Percentiles rank a stretch among this genome's conserved stretches.
These are phyloP conservation scores for Orthonevra nobilis DNA, from an alignment of 2,888 invertebrate genomes.

Conservation along the genomic window DNA sequence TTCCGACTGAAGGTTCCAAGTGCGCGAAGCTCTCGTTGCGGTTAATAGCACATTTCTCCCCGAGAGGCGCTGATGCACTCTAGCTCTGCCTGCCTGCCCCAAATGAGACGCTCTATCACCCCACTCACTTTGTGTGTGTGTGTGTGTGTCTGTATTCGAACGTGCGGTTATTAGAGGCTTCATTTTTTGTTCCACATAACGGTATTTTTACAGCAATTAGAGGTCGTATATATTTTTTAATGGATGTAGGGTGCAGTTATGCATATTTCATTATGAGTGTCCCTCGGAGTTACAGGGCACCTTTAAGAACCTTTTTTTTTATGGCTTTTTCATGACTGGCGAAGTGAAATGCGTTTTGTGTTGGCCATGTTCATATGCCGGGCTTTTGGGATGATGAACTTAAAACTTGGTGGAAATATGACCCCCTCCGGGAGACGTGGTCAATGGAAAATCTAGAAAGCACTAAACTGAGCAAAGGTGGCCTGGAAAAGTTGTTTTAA, in stretches of 20 bases:
- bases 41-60: slow-evolving; percentile 53
- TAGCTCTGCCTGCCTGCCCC: no score
- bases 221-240: slow-evolving; percentile 46
- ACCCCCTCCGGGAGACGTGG: slow-evolving; percentile 48
- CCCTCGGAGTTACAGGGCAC: slow-evolving; percentile 14
- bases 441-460: slow-evolving; percentile 14
- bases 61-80: no score
- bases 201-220: slow-evolving; percentile 70
- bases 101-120: no score
- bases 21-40: slow-evolving; percentile 46
- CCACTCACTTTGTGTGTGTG: no score
- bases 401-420: slow-evolving; percentile 4
- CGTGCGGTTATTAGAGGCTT: slow-evolving; percentile 64
- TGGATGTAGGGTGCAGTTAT: slow-evolving; percentile 62
- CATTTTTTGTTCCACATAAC: slow-evolving; percentile 64
- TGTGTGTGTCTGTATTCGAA: no score
- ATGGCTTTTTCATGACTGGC: slow-evolving; percentile 18
- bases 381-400: slow-evolving; percentile 23
- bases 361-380: not conserved
- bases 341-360: slow-evolving; percentile 4
- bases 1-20: slow-evolving; percentile 18
- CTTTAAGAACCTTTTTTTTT: slow-evolving; percentile 18
- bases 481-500: not conserved
- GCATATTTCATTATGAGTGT: slow-evolving; percentile 62
- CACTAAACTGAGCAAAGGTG: slow-evolving; percentile 11